Percentiles rank a stretch among this genome's conserved stretches.
Evolutionary conservation across 2,113 vertebrate species (phyloP).

Genomic region (Chascanopsetta lugubris): DNA sequence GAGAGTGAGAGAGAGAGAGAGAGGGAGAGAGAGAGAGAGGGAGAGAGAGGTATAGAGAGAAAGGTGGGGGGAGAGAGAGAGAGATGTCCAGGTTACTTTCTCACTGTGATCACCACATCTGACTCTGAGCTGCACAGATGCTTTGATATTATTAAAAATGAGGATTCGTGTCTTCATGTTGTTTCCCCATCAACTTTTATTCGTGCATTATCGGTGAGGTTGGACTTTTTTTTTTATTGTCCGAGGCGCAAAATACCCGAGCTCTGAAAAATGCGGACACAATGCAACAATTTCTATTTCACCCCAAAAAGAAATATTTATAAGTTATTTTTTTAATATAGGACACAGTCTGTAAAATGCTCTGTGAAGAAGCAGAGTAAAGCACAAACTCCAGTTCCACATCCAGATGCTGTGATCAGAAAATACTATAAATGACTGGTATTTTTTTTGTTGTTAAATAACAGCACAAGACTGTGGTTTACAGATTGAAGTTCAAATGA

Average conservation of each 20-base stretch:
- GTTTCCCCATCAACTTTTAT: not conserved
- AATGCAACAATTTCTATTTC: not conserved
- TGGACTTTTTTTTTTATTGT: too few species aligned
- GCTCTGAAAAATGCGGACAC: not conserved
- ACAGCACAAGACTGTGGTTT: not conserved
- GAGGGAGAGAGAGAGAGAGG: slow-evolving; percentile 30
- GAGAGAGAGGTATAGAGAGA: not conserved
- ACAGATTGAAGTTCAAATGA: not conserved
- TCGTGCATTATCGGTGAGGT: not conserved
- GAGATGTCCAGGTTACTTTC: not conserved
- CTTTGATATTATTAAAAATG: too few species aligned
- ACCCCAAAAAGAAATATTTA: not conserved
- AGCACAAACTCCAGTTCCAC: not conserved
- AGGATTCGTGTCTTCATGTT: not conserved
- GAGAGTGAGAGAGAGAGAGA: too few species aligned
- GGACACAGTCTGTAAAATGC: not conserved
- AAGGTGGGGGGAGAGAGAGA: too few species aligned
- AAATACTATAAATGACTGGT: not conserved
- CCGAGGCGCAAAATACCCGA: not conserved
- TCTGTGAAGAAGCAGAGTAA: slow-evolving; percentile 10
- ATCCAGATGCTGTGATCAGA: not conserved
- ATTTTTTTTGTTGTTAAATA: not conserved
- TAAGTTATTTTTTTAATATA: too few species aligned
- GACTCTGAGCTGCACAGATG: not conserved
- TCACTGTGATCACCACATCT: not conserved